Evolutionary conservation across 35 echinoderm and acorn worm genomes (phyloP).

Genomic region (Acanthaster planci): DNA sequence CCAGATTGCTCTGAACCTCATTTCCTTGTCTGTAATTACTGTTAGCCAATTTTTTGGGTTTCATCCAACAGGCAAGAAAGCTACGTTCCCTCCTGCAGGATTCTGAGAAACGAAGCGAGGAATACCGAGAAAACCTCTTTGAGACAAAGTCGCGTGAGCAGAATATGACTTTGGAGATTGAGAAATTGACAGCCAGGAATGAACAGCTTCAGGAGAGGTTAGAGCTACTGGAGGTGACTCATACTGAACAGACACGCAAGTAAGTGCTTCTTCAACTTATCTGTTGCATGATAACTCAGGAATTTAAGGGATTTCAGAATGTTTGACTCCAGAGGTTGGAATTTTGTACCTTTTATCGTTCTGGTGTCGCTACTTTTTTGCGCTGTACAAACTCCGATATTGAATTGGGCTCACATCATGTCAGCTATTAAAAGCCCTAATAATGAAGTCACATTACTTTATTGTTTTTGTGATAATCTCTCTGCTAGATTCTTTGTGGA

Average conservation of each 20-base stretch:
- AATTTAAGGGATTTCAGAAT: not conserved
- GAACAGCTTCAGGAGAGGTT: constrained; percentile 44
- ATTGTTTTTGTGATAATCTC: no score
- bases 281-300: not conserved
- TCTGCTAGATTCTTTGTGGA: no score
- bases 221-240: constrained; percentile 36
- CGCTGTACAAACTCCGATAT: not conserved
- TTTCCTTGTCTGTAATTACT: not conserved
- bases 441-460: no score
- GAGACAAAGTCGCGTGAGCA: constrained; percentile 32
- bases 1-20: not conserved
- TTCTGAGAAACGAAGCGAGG: constrained; percentile 72
- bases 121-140: constrained; percentile 55
- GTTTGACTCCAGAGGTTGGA: not conserved
- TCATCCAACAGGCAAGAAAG: constrained; percentile 52
- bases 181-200: constrained; percentile 37
- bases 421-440: no score
- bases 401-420: not conserved
- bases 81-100: constrained; percentile 65
- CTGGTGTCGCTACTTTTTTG: not conserved
- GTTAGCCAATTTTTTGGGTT: not conserved
- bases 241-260: constrained; percentile 58
- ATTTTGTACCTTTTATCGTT: not conserved
- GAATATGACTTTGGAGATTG: constrained; percentile 35
- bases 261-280: not conserved